Evolutionary conservation across 1,140 invertebrate species (phyloP).

Genomic region (Tetramorium simillimum): DNA sequence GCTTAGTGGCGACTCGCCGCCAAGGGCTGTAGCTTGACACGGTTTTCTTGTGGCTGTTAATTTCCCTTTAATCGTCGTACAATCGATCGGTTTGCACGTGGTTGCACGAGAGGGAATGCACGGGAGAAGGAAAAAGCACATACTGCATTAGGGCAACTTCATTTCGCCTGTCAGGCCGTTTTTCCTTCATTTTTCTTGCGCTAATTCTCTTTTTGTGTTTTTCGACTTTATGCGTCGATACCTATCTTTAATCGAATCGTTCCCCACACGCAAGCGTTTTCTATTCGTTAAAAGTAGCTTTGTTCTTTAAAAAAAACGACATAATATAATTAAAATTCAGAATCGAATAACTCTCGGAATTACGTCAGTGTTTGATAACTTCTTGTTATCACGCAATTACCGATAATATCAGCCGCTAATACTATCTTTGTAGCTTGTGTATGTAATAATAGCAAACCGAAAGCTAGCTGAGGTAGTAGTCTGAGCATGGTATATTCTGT

Average conservation of each 20-base stretch:
- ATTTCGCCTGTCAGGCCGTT: constrained; percentile 65
- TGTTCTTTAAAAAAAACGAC: background rate
- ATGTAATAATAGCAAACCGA: constrained; percentile 21
- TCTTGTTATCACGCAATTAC: constrained; percentile 3
- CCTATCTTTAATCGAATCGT: constrained; percentile 26
- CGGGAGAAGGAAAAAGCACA: constrained; percentile 85
- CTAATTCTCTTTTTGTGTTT: constrained; percentile 36
- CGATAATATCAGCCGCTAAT: background rate
- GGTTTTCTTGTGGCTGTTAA: constrained; percentile 83
- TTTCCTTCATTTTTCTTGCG: constrained; percentile 61
- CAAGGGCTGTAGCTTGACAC: constrained; percentile 92
- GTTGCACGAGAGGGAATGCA: constrained; percentile 83
- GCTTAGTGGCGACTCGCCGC: constrained; percentile 95
- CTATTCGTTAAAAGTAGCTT: background rate
- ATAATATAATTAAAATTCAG: constrained; percentile 1
- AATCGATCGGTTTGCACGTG: constrained; percentile 80
- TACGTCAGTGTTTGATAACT: background rate
- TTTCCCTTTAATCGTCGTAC: constrained; percentile 83
- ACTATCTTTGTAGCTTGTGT: constrained; percentile 33
- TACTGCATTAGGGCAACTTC: constrained; percentile 84
- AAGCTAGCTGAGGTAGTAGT: constrained; percentile 59
- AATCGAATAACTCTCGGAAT: background rate
- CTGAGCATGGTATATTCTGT: constrained; percentile 52
- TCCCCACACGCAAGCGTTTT: constrained; percentile 36
- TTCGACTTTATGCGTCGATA: constrained; percentile 16